These are phyloP conservation scores for Hydrotaea cyrtoneurina DNA, from an alignment of 2,888 invertebrate species.

Conservation along the genomic window DNA sequence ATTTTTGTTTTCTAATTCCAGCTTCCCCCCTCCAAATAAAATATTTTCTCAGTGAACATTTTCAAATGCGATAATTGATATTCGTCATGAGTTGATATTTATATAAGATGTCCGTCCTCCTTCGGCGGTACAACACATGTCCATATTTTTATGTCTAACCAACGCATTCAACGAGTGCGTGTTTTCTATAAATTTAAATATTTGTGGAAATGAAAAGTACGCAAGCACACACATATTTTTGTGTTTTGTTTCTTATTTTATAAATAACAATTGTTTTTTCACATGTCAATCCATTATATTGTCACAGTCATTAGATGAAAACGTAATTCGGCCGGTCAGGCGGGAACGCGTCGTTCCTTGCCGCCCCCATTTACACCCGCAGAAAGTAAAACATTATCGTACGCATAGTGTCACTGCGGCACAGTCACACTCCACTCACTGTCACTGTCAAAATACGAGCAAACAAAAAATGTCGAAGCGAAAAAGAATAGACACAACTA, in stretches of 20 bases:
- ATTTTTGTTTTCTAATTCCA: too few species aligned
- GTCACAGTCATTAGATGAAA: background rate
- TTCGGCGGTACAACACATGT: background rate
- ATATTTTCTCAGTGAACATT: background rate
- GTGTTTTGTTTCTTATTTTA: background rate
- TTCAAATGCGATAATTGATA: background rate
- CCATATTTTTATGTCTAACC: background rate
- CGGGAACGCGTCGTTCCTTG: background rate
- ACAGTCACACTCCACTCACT: constrained; percentile 14
- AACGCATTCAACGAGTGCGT: background rate
- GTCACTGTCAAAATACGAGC: background rate
- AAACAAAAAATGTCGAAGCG: background rate
- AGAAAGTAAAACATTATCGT: background rate
- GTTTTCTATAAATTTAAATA: constrained; percentile 8
- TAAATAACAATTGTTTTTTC: constrained; percentile 30
- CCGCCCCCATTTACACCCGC: background rate
- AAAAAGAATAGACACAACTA: background rate
- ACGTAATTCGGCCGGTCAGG: background rate
- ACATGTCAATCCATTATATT: constrained; percentile 39
- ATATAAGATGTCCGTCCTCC: background rate
- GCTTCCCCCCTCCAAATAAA: too few species aligned
- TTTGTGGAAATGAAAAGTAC: background rate
- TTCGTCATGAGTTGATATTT: background rate
- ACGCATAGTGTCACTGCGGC: background rate
- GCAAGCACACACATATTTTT: constrained; percentile 1